Percentiles rank a stretch among this genome's conserved stretches.
phyloP scores from a whole-genome alignment of 92 coral and sea anemone genomes.

The Palythoa caribaeorum region DNA sequence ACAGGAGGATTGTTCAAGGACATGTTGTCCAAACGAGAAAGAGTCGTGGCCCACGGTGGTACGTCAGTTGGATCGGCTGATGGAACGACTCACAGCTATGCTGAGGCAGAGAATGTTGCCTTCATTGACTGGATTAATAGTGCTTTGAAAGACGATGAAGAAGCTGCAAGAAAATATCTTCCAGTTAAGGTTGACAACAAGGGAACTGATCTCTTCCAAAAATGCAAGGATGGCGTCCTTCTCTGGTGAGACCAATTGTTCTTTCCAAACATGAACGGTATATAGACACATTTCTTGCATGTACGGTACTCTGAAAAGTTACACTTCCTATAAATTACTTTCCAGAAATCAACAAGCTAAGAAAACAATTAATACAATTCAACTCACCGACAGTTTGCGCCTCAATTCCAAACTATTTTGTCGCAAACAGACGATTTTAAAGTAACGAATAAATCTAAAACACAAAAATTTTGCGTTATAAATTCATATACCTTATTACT shows the following conservation, averaged over 20 bases:
- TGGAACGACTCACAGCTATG: slow-evolving; percentile 88
- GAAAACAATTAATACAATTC: too few relatives aligned
- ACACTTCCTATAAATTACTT: neutral
- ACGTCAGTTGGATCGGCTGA: slow-evolving; percentile 90
- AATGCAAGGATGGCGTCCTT: slow-evolving; percentile 87
- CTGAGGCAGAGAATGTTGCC: slow-evolving; percentile 92
- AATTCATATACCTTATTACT: too few relatives aligned
- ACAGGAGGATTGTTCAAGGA: slow-evolving; percentile 67
- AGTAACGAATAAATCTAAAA: too few relatives aligned
- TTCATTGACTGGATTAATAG: slow-evolving; percentile 97
- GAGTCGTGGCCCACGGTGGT: slow-evolving; percentile 79
- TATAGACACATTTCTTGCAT: neutral
- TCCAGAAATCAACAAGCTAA: too few relatives aligned
- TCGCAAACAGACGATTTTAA: too few relatives aligned
- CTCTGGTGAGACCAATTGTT: slow-evolving; percentile 68
- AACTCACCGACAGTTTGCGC: too few relatives aligned
- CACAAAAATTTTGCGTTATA: too few relatives aligned
- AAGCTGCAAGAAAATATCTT: slow-evolving; percentile 66
- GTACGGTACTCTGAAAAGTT: neutral
- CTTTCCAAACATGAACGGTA: neutral
- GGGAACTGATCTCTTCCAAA: slow-evolving; percentile 79
- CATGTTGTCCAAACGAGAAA: slow-evolving; percentile 72
- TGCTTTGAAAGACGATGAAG: slow-evolving; percentile 76
- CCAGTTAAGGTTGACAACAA: slow-evolving; percentile 75
- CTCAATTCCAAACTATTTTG: too few relatives aligned